These are phyloP conservation scores for Dexiosoma caninum DNA, from an alignment of 2,888 invertebrate species.

Conservation along the genomic window DNA sequence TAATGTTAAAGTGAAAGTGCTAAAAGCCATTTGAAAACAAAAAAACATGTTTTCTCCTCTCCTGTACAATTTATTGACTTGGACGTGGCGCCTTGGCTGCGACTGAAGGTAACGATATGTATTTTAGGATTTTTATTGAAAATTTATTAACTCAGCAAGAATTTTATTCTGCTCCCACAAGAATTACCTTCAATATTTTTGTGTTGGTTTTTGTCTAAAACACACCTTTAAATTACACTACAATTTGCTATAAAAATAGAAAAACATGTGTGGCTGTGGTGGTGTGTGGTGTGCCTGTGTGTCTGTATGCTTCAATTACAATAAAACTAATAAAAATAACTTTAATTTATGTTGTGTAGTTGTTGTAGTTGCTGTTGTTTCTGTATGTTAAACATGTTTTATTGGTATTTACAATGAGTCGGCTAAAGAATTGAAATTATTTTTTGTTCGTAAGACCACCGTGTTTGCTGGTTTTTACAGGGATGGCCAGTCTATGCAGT, in stretches of 20 bases:
- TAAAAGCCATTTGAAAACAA: too few species aligned
- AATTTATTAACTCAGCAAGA: neutral
- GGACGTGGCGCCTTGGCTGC: too few species aligned
- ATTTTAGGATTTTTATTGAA: neutral
- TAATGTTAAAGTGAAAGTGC: too few species aligned
- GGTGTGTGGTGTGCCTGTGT: neutral
- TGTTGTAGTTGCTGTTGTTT: constrained; percentile 1
- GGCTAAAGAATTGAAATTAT: constrained; percentile 38
- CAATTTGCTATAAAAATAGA: constrained; percentile 12
- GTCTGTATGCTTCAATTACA: neutral
- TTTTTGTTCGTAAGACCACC: constrained; percentile 31
- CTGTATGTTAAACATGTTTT: constrained; percentile 50
- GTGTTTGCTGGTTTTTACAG: neutral
- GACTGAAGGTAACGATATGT: too few species aligned
- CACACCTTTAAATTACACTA: constrained; percentile 36
- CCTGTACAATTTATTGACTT: too few species aligned
- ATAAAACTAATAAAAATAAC: constrained; percentile 32
- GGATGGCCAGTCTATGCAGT: neutral
- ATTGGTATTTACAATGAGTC: constrained; percentile 50
- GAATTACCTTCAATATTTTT: neutral
- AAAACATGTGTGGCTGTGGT: too few species aligned
- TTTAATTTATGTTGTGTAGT: constrained; percentile 31
- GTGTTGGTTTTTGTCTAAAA: neutral
- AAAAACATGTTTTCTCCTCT: too few species aligned
- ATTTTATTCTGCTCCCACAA: constrained; percentile 16